Base-by-base conservation (phyloP, 2,888 invertebrate species). In the Xestobium rufovillosum region DNA sequence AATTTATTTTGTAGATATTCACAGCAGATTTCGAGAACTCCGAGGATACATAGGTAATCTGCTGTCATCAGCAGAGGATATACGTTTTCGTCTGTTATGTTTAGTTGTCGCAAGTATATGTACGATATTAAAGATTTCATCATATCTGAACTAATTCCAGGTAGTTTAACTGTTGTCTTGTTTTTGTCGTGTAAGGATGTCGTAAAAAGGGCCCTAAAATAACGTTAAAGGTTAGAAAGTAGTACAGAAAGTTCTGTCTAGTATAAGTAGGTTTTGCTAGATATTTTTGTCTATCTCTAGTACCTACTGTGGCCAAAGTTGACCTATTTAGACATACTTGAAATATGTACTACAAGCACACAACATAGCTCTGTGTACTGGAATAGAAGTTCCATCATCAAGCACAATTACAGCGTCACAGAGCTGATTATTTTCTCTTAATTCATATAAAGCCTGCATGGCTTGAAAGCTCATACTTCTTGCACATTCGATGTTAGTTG, bases 281-380 rank as follows among this genome's bases (percentile, higher is more conserved):
- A 8, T 6, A 19, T 19, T 19, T n/a, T n/a, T n/a, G n/a, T n/a
- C n/a, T n/a, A n/a, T n/a, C n/a, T n/a, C n/a, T n/a, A n/a, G n/a
- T n/a, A n/a, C n/a, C n/a, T n/a, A n/a, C n/a, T n/a, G n/a, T n/a
- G n/a, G n/a, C n/a, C 6, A 19, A 19, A 19, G 6, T 19, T 19
- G 6, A 19, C 23, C 6, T 19, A n/a, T 19, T 19, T 31, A 31
- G 29, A 57, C 65, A 63, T 69, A 87, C 87, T 83, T 76, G 68
- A 94, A 94, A 68, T 91, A 94, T 26, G 84, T 80, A 59, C 92
- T 92, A 68, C 89, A 88, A 38, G 90, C 83, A 42, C 86, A 85
- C 53, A 90, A 73, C 50, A 90, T 83, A 39, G 85, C 81, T 45
- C 89, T 77, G 66, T 94, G 92, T 35, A 92, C 85, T 25, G 83